Evolutionary conservation across 2,888 invertebrate genomes (phyloP), one percentile per base, ranked within the genome.

Genomic region (Amphipoea lucens): DNA sequence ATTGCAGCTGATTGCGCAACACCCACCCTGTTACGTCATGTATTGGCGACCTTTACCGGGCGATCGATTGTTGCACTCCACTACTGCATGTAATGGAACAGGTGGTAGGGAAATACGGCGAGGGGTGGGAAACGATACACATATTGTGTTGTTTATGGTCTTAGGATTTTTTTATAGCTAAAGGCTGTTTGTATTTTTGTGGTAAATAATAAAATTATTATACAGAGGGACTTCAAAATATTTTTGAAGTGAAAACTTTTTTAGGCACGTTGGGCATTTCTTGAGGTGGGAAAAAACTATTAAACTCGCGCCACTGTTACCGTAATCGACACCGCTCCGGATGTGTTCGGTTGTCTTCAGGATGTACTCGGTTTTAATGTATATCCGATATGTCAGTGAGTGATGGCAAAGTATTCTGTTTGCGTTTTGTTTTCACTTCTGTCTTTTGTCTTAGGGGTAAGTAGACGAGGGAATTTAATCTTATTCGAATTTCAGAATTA

Each of bases 1-100:
- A 88, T 94, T 95, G 94, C 95, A 94, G 90, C 74, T 60, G 83
- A 90, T 96, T 96, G 96, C 95, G 96, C 96, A 96, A 96, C 89
- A 89, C 79, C 69, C 77, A 84, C 94, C 94, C 94, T 92, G 92
- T 96, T 96, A 95, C 96, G 96, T 96, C 96, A 96, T 92, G 90
- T 91, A 88, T 92, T 93, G 94, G 92, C 95, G 96, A 96, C 96
- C 96, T 96, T 95, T 96, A 93, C 89, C 86, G 82, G 80, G 90
- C 92, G 85, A 96, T 96, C 96, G 96, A 96, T 96, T 93, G 77
- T 91, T 92, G 90, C 91, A 92, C 90, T 89, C 88, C 71, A 84
- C 81, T 86, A 78, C 70, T 86, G 83, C 84, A 86, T 74, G 78
- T 74, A 79, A 74, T 40, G 75, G 48, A 85, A 85, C 85, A 85